Evolutionary conservation across 2,888 invertebrate genomes (phyloP).

Genomic region (Drosophila macrothrix): DNA sequence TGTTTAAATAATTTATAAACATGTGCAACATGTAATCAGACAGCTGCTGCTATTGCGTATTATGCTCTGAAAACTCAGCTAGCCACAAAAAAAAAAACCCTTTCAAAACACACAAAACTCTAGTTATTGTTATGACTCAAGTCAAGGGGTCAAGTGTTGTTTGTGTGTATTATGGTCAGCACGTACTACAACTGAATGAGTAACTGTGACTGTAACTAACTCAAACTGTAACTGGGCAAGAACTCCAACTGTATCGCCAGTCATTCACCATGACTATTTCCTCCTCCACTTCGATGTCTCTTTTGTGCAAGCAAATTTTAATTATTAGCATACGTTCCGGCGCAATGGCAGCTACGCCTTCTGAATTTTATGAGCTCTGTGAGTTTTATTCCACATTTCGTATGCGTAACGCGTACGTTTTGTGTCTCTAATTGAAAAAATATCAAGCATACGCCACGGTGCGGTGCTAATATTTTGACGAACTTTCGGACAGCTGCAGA

Average conservation of each 20-base stretch:
- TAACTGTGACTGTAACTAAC: constrained; percentile 28
- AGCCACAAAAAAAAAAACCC: constrained; percentile 1
- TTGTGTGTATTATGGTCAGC: constrained; percentile 48
- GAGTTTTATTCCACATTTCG: constrained; percentile 69
- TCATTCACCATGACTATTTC: constrained; percentile 58
- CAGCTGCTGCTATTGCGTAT: constrained; percentile 48
- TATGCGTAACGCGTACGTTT: constrained; percentile 69
- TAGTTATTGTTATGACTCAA: constrained; percentile 68
- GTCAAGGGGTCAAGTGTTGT: constrained; percentile 62
- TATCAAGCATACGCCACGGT: constrained; percentile 50
- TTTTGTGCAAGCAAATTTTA: constrained; percentile 59
- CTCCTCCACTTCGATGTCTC: constrained; percentile 3
- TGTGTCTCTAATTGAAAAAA: constrained; percentile 75
- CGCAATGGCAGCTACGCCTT: constrained; percentile 19
- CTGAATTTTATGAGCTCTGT: constrained; percentile 69
- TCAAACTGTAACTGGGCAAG: constrained; percentile 13
- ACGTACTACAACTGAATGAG: constrained; percentile 38
- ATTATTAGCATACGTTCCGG: constrained; percentile 70
- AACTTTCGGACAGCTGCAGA: constrained; percentile 27
- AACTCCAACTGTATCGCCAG: constrained; percentile 44
- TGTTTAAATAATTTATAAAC: constrained; percentile 68
- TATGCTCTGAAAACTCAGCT: not conserved
- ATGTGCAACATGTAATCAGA: constrained; percentile 64
- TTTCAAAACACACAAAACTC: constrained; percentile 20
- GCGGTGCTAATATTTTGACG: constrained; percentile 46